Evolutionary conservation across 2,888 invertebrate species (phyloP).

Genomic region (Coecobrya sp.): DNA sequence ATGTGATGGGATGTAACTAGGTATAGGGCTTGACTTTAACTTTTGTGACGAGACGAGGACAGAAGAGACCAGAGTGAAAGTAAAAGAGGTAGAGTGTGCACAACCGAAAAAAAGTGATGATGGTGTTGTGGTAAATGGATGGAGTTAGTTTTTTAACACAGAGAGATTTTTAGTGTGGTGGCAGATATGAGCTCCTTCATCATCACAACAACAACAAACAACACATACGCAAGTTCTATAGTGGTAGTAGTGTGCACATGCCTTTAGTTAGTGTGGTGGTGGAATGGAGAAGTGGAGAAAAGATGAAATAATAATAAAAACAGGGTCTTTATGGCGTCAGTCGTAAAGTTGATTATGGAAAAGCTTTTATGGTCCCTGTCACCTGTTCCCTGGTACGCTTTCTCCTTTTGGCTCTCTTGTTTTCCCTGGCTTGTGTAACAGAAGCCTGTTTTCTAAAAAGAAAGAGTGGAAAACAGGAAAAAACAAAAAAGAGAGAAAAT

Average conservation of each 20-base stretch:
- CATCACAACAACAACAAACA: constrained; percentile 62
- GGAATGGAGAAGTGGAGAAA: constrained; percentile 17
- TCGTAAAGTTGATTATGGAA: constrained; percentile 80
- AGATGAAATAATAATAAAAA: constrained; percentile 76
- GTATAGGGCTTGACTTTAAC: background rate
- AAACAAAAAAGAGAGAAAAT: constrained; percentile 47
- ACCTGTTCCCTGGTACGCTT: constrained; percentile 71
- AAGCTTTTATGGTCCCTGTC: constrained; percentile 79
- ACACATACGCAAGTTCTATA: background rate
- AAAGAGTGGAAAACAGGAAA: background rate
- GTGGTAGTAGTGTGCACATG: no score
- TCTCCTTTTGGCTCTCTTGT: background rate
- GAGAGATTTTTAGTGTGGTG: constrained; percentile 73
- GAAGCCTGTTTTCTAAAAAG: background rate
- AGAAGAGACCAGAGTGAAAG: background rate
- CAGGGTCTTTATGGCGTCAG: constrained; percentile 76
- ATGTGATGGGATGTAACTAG: constrained; percentile 17
- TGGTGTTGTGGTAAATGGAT: constrained; percentile 47
- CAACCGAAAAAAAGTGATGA: constrained; percentile 3
- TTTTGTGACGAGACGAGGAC: constrained; percentile 20
- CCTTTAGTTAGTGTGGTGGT: background rate
- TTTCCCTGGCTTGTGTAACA: background rate
- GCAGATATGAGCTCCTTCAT: constrained; percentile 75
- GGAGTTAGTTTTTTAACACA: constrained; percentile 38
- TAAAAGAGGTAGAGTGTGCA: background rate